phyloP scores from a whole-genome alignment of 2,888 invertebrate genomes.

The Protophormia terraenovae region DNA sequence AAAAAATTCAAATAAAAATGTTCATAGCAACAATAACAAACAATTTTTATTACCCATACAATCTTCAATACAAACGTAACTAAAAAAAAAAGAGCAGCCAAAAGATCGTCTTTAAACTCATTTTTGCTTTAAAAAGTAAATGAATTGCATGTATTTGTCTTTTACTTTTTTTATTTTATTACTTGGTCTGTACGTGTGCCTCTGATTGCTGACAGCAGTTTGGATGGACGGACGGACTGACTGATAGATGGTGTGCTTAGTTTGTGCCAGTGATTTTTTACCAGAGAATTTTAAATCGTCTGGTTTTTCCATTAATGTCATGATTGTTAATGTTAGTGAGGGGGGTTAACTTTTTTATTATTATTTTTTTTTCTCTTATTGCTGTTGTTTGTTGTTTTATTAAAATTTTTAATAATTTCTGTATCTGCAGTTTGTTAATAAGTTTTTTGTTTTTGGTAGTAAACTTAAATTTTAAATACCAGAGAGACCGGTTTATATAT shows the following conservation, averaged over 20 bases:
- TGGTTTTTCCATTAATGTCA: slow-evolving; percentile 55
- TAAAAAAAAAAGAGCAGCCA: slow-evolving; percentile 22
- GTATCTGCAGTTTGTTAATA: slow-evolving; percentile 51
- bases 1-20: neutral
- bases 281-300: slow-evolving; percentile 38
- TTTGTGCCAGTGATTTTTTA: slow-evolving; percentile 3
- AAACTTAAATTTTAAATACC: slow-evolving; percentile 15
- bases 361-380: neutral
- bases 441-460: neutral
- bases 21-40: neutral
- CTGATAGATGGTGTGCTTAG: too few species aligned
- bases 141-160: slow-evolving; percentile 33
- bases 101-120: slow-evolving; percentile 23
- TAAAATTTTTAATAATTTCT: slow-evolving; percentile 29
- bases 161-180: neutral
- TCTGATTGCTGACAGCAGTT: too few species aligned
- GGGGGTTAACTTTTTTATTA: slow-evolving; percentile 6
- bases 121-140: neutral
- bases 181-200: slow-evolving; percentile 24
- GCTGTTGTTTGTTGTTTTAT: neutral
- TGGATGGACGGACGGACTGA: too few species aligned
- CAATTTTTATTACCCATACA: neutral
- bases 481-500: slow-evolving; percentile 62
- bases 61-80: neutral
- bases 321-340: neutral